These are phyloP conservation scores for Rosalia funebris DNA, from an alignment of 2,888 invertebrate species.

Conservation along the genomic window DNA sequence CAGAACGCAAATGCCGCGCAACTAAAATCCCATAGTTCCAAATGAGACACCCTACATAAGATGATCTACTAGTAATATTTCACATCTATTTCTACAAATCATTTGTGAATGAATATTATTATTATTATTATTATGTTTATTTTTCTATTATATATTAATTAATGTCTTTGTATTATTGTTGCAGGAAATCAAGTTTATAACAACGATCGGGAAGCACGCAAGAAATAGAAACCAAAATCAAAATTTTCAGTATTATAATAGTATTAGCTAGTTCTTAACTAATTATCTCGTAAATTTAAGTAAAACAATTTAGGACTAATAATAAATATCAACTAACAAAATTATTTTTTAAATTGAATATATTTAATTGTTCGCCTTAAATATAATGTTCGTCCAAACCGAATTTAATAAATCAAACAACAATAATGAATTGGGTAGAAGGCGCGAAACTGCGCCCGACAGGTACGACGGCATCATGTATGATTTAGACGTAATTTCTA, in stretches of 20 bases:
- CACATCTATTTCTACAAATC: too few relatives aligned
- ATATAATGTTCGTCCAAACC: conserved; percentile 59
- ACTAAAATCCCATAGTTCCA: too few relatives aligned
- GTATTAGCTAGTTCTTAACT: conserved; percentile 56
- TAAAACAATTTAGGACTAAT: conserved; percentile 19
- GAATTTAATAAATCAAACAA: conserved; percentile 60
- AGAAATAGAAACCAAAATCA: conserved; percentile 43
- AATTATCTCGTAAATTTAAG: conserved; percentile 27
- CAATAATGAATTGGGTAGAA: conserved; percentile 55
- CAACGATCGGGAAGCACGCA: conserved; percentile 40
- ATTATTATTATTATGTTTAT: too few relatives aligned
- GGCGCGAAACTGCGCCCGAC: conserved; percentile 40
- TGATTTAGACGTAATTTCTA: conserved; percentile 66
- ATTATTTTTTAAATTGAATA: conserved; percentile 26
- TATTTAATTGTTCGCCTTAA: conserved; percentile 34
- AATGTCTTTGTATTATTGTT: conserved; percentile 40
- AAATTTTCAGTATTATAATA: conserved; percentile 55
- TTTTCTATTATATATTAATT: too few relatives aligned
- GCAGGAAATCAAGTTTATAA: conserved; percentile 39
- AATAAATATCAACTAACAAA: conserved; percentile 20
- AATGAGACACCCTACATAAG: too few relatives aligned
- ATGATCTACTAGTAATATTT: too few relatives aligned
- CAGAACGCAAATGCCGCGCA: too few relatives aligned
- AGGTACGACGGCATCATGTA: conserved; percentile 46
- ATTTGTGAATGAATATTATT: too few relatives aligned